Base-by-base conservation (phyloP, 2,113 vertebrate genomes). In the Ahaetulla prasina region DNA sequence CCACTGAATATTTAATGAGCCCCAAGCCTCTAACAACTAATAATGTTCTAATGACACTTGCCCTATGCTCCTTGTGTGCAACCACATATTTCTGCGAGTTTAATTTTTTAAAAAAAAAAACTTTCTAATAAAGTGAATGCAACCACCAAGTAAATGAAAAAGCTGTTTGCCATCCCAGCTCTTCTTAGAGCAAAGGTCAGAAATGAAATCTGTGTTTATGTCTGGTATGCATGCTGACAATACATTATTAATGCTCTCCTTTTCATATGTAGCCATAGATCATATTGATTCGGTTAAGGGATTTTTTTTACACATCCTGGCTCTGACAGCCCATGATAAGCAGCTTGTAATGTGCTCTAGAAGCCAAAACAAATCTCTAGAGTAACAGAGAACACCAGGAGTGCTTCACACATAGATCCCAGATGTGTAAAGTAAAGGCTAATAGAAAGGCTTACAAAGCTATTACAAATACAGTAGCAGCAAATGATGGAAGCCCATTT, bases 1-100 rank as follows among this genome's bases (percentile, higher is more conserved):
- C 93, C 84, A 93, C 93, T 97, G 98, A 98, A 98, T 98, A 98
- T 98, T 98, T 98, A 91, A 98, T 98, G 96, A 96, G 89, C 93
- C 95, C 94, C 95, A 96, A 97, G 94, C 94, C 96, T 97, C 95
- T 96, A 94, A 96, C 96, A 96, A 96, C 96, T 97, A 97, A 97
- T 97, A 93, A 94, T 94, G 93, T 96, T 97, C 96, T 97, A 97
- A 96, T 96, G 95, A 94, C 93, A 90, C 93, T 96, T 97, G 93
- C 91, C 94, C 92, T 97, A 96, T 97, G 93, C 95, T 92, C 27
- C 35, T 45, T 11, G 85, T 91, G 45, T 89, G 85, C 95, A 90
- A 87, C 93, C 93, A 20, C 14, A 8, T 94, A 84, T 94, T 97
- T 97, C 95, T 92, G 91, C 96, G 92, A 90, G 63, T 96, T 90